Base-by-base conservation (phyloP, 2,797 vertebrate genomes). In the Neoniphon sammara region DNA sequence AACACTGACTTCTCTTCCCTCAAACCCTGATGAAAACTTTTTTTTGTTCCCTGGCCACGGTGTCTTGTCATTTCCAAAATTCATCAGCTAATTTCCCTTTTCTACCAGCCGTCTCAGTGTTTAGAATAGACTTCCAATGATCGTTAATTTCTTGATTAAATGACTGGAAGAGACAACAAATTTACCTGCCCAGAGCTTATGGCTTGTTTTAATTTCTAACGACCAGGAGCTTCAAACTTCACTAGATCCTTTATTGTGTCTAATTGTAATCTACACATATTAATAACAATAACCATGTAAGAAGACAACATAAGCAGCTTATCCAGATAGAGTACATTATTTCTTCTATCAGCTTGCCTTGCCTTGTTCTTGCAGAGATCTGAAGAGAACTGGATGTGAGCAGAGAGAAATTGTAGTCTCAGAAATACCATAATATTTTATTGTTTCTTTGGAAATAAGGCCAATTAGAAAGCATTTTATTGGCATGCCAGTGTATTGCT, bases 401-500 rank as follows among this genome's bases (percentile, higher is more conserved):
- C 77, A 30, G 31, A 54, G 83, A 86, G 87, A 78, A 64, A 79
- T 68, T 59, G 30, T 61, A 58, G 63, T 78, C 84, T 83, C 81
- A 12, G 56, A 77, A 60, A 88, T 80, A 68, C 85, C 82, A 61
- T 88, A 85, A 85, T 83, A 67, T 81, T 90, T 42, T 89, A 73
- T 87, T 70, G 57, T 3, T 83, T 72, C 69, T 85, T 73, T 53
- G 74, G 73, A 83, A 83, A 82, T 81, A 57, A 80, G 80, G 84
- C 65, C 62, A 84, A 88, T 84, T 88, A 81, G 78, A 83, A 78
- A 82, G 65, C 67, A 15, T 68, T 47, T 44, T 64, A 36, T 56
- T 77, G 71, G 66, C 49, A 46, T 47, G 60, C 58, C 31, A 59
- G 8, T 54, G 30, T 82, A 83, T 81, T 80, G 69, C 79, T 84